Conservation (phyloP, 2,888 invertebrate genomes). For the Thereva unica region DNA sequence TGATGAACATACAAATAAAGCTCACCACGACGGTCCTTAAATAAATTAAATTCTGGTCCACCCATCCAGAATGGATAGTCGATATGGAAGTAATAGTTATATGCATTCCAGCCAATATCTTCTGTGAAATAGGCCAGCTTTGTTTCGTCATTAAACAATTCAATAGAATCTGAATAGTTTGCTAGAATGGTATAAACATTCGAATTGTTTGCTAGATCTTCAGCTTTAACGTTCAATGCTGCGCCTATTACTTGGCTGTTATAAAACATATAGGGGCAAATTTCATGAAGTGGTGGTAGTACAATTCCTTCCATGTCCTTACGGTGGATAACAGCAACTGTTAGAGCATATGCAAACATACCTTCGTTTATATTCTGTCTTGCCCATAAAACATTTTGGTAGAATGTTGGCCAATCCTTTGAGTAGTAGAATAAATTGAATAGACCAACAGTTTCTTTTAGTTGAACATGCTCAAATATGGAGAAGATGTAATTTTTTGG, state of each 20-base stretch:
- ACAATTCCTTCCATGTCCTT: constrained; percentile 67
- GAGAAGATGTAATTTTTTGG: constrained; percentile 64
- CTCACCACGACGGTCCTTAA: constrained; percentile 67
- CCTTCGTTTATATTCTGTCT: constrained; percentile 71
- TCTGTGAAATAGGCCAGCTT: constrained; percentile 72
- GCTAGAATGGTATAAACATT: constrained; percentile 53
- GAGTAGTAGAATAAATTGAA: constrained; percentile 71
- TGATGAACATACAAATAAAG: constrained; percentile 68
- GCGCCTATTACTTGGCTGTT: constrained; percentile 69
- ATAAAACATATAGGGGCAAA: constrained; percentile 73
- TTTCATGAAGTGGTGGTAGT: constrained; percentile 73
- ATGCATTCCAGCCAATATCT: constrained; percentile 69
- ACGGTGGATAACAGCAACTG: constrained; percentile 66
- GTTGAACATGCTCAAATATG: constrained; percentile 60
- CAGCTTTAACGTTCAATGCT: constrained; percentile 64
- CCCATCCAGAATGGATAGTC: constrained; percentile 69
- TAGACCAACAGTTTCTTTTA: constrained; percentile 62
- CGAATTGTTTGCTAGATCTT: constrained; percentile 61
- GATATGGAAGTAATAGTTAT: constrained; percentile 66
- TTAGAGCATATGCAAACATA: constrained; percentile 69
- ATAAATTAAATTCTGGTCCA: constrained; percentile 60
- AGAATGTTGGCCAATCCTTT: constrained; percentile 72
- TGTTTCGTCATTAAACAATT: constrained; percentile 62
- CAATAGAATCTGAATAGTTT: constrained; percentile 64
- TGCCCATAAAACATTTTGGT: constrained; percentile 69